A percentile compares a stretch with the other conserved stretches of the same genome.
phyloP scores from a whole-genome alignment of 2,888 invertebrate species.

The Brenthis hecate region DNA sequence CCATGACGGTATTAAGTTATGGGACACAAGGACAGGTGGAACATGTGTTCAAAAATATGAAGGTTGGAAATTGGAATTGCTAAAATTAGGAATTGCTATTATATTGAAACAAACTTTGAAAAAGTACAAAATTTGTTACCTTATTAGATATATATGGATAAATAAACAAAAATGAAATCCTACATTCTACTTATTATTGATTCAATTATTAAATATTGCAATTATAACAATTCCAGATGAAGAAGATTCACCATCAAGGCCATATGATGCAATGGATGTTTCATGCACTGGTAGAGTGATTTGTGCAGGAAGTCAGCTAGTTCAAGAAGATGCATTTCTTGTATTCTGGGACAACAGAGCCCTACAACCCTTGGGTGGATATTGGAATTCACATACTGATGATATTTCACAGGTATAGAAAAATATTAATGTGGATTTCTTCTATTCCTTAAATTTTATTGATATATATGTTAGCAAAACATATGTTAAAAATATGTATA shows the following conservation, averaged over 20 bases:
- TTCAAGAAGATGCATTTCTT: slow-evolving; percentile 87
- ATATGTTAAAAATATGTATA: neutral
- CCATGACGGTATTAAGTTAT: slow-evolving; percentile 83
- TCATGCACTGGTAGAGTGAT: slow-evolving; percentile 86
- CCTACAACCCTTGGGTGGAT: slow-evolving; percentile 86
- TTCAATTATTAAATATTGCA: no score
- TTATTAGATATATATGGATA: no score
- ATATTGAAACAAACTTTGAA: neutral
- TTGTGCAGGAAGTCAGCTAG: slow-evolving; percentile 88
- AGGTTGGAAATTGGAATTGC: slow-evolving; percentile 46
- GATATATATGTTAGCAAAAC: no score
- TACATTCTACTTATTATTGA: no score
- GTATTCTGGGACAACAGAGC: slow-evolving; percentile 91
- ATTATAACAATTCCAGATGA: slow-evolving; percentile 54
- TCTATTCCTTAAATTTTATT: no score
- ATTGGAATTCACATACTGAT: slow-evolving; percentile 92
- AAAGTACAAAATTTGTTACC: no score
- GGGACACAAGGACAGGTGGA: slow-evolving; percentile 83
- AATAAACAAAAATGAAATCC: no score
- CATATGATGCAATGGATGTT: slow-evolving; percentile 88
- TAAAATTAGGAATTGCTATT: neutral
- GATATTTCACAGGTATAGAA: slow-evolving; percentile 87
- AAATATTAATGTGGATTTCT: neutral
- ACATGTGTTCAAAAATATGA: slow-evolving; percentile 64
- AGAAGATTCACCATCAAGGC: slow-evolving; percentile 71